Base-by-base conservation (phyloP, 2,113 vertebrate species). In the Plecturocebus donacophilus region DNA sequence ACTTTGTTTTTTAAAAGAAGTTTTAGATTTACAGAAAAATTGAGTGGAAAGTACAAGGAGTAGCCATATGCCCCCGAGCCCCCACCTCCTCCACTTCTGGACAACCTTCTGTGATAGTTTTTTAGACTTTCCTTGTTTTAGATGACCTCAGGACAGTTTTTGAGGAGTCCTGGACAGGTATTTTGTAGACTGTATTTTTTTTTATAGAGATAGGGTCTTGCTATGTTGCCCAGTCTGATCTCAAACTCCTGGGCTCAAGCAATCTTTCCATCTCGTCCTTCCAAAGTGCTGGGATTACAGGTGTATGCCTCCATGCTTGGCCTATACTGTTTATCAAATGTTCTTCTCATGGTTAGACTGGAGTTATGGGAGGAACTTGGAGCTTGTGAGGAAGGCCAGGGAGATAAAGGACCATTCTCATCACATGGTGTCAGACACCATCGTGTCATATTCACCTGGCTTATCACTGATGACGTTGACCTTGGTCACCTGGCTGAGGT, bases 71-170 rank as follows among this genome's bases (percentile, higher is more conserved):
- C 52, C 40, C 19, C 30, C 6, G 0, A 21, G 16, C 16, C 38
- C 12, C 25, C 17, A 11, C 38, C 16, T 38, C 21, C 58, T 19
- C 30, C 2, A 8, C 17, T 2, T 1, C 1, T 1, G 1, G 13
- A 13, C 6, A 16, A 35, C 19, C 84, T 13, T 4, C 23, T 64
- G 61, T 64, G 27, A 64, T 14, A 19, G 4, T 42, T 35, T n/a
- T 38, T 93, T 3, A 56, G 30, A 70, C 32, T 21, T 21, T 73
- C 70, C 32, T 45, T 80, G 52, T 17, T 73, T 66, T 21, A 16
- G 38, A 14, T 45, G 87, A 45, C 38, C 56, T 19, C 38, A 64
- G 30, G 45, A 30, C 16, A 4, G 19, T 6, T 42, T 87, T 73
- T 42, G 38, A 64, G n/a, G 81, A 64, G 42, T 8, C 8, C 5